Evolutionary conservation across 2,113 vertebrate genomes (phyloP), one percentile per base, ranked within the genome.

Genomic region (Tachycineta bicolor): DNA sequence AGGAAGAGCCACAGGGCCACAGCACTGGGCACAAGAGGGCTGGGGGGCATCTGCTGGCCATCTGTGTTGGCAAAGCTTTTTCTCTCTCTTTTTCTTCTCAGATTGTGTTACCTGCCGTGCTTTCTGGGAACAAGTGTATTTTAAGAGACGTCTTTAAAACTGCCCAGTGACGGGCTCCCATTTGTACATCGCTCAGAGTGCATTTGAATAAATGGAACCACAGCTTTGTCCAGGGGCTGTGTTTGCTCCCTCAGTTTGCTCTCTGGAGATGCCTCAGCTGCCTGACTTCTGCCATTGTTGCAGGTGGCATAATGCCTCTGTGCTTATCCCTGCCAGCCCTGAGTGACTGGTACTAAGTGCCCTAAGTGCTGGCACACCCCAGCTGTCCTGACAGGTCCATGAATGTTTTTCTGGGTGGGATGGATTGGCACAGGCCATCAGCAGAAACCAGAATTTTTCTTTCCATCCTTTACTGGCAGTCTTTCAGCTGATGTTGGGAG

Each of bases 41-140:
- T 55, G 47, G 29, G 70, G 41, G 74, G 52, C 58, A 90, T 50
- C 34, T 85, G 58, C 76, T 65, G 63, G 46, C 46, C 63, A 62
- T 44, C 37, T 69, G 37, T 52, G 37, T 14, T 89, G 59, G 71
- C 63, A 94, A 83, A 86, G 86, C 20, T 74, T 90, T 87, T 89
- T 58, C 55, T 28, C 3, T 49, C 46, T 79, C 46, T 82, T 90
- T 70, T 94, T 87, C 47, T 83, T 89, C 60, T 83, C 73, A 70
- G 76, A 55, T 47, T 68, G 64, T 39, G 69, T 52, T 90, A 91
- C 76, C 37, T 74, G 86, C 77, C 49, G 65, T 79, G 21, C 2
- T 75, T 83, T 78, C 91, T 76, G n/a, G 37, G 75, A 95, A 77
- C 70, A 73, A 81, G 65, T 52, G 60, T 92, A 83, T 92, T 95